Percentiles rank a stretch among this genome's conserved stretches.
Conservation (phyloP, 2,113 vertebrate genomes). For the Hydropotes inermis region DNA sequence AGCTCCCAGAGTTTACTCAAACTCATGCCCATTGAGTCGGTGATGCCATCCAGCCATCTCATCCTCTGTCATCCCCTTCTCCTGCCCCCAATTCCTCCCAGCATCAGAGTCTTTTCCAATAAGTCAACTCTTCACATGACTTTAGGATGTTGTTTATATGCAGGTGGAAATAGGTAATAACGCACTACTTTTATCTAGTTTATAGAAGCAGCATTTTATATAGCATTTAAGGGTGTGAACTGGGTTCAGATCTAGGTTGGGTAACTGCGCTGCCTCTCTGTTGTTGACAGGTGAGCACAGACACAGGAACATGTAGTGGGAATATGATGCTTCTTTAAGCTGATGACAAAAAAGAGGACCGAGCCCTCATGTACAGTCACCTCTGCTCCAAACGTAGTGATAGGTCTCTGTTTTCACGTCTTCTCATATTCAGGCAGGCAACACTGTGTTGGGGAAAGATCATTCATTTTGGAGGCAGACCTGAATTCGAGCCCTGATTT, state of each 20-base stretch:
- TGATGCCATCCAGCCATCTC: too few relatives aligned
- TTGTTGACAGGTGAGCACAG: background rate
- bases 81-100: too few relatives aligned
- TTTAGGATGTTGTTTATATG: background rate
- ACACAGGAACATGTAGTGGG: background rate
- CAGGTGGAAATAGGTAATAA: background rate
- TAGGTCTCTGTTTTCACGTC: background rate
- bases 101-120: too few relatives aligned
- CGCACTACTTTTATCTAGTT: background rate
- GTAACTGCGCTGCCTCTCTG: background rate
- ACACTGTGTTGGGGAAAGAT: background rate
- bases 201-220: background rate
- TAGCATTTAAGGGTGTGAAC: background rate
- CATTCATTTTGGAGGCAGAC: background rate
- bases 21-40: too few relatives aligned
- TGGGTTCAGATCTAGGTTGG: background rate
- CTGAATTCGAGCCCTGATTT: background rate
- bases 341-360: background rate
- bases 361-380: background rate
- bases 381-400: background rate
- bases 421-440: background rate
- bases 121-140: too few relatives aligned
- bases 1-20: too few relatives aligned
- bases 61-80: too few relatives aligned
- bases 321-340: background rate